Percentiles rank a stretch among this genome's conserved stretches.
phyloP scores from a whole-genome alignment of 2,888 invertebrate species.

The Plusia festucae region DNA sequence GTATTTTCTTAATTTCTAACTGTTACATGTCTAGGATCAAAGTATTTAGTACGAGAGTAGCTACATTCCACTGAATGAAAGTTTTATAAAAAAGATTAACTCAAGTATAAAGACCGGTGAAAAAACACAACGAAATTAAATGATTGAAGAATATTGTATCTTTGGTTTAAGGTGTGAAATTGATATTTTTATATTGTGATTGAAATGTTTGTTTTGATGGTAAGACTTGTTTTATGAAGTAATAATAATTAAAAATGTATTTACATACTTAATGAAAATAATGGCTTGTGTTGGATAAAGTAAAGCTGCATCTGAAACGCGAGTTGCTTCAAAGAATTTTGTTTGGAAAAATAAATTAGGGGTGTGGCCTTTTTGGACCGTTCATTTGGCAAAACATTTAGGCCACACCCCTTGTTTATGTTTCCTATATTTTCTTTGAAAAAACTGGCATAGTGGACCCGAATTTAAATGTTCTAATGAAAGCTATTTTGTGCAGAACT shows the following conservation, averaged over 20 bases:
- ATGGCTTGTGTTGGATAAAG: background rate
- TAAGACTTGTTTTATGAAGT: background rate
- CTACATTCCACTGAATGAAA: background rate
- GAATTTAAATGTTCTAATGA: background rate
- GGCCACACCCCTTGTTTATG: too few relatives aligned
- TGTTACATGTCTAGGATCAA: background rate
- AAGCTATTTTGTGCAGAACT: background rate
- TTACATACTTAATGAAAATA: background rate
- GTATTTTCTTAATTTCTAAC: too few relatives aligned
- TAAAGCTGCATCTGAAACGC: too few relatives aligned
- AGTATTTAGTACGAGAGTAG: background rate
- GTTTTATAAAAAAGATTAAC: constrained; percentile 2
- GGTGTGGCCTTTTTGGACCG: too few relatives aligned
- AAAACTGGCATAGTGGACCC: too few relatives aligned
- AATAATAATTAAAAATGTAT: background rate
- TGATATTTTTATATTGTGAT: constrained; percentile 39
- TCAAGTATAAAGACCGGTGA: background rate
- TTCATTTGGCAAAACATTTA: too few relatives aligned
- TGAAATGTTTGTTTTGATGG: constrained; percentile 15
- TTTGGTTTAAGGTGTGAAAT: constrained; percentile 30
- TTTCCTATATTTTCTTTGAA: too few relatives aligned
- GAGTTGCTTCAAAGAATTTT: too few relatives aligned
- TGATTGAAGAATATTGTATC: constrained; percentile 7
- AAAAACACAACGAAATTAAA: constrained; percentile 29
- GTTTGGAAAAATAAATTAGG: too few relatives aligned